phyloP scores from a whole-genome alignment of 2,888 invertebrate genomes.

The Parelbella ahira region DNA sequence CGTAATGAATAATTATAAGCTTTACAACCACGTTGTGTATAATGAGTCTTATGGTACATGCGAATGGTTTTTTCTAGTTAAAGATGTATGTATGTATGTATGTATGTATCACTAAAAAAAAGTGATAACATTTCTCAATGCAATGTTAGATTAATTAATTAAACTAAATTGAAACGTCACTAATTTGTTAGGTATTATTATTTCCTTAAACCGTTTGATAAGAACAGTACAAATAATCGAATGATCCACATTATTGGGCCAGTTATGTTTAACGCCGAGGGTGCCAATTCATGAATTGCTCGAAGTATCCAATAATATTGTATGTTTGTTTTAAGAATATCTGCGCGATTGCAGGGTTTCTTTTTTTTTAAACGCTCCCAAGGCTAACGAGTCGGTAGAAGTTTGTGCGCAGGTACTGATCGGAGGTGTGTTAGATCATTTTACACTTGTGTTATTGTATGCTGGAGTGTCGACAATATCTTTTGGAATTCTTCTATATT shows the following conservation, averaged over 20 bases:
- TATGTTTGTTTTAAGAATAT: slow-evolving; percentile 14
- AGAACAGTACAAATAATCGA: slow-evolving; percentile 28
- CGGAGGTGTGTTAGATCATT: slow-evolving; percentile 56
- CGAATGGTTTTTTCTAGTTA: too few relatives aligned
- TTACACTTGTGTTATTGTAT: slow-evolving; percentile 64
- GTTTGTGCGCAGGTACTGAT: slow-evolving; percentile 41
- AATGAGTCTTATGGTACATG: too few relatives aligned
- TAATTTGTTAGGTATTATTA: background rate
- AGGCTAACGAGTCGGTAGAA: slow-evolving; percentile 32
- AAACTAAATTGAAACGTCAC: too few relatives aligned
- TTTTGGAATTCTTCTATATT: slow-evolving; percentile 78
- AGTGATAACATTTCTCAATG: too few relatives aligned
- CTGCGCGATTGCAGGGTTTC: too few relatives aligned
- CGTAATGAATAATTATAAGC: too few relatives aligned
- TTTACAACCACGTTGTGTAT: too few relatives aligned
- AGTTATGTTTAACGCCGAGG: slow-evolving; percentile 39
- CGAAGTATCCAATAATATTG: slow-evolving; percentile 34
- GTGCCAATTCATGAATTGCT: slow-evolving; percentile 47
- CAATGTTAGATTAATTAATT: too few relatives aligned
- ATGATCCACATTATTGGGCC: slow-evolving; percentile 35
- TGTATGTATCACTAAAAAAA: too few relatives aligned
- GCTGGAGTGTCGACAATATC: slow-evolving; percentile 76
- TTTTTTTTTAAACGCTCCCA: slow-evolving; percentile 27
- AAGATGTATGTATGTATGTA: too few relatives aligned
- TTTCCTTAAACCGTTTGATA: background rate